These are phyloP conservation scores for Notamacropus eugenii DNA, from an alignment of 2,797 vertebrate species.

Conservation along the genomic window DNA sequence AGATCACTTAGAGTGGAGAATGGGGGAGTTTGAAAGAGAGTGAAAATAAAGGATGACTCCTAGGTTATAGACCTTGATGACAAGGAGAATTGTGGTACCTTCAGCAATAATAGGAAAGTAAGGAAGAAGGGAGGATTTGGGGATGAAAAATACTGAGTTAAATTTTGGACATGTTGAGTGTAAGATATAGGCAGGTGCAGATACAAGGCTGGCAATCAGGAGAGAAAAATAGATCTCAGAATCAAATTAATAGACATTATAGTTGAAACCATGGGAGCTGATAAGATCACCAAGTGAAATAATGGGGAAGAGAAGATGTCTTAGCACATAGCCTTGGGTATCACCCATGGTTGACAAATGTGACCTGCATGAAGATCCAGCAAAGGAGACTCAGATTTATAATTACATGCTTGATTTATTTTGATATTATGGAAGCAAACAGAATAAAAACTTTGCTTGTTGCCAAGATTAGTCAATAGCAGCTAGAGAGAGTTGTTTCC, in stretches of 20 bases:
- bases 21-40: not conserved
- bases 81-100: not conserved
- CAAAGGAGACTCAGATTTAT: constrained; percentile 27
- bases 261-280: not conserved
- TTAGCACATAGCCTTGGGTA: not conserved
- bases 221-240: not conserved
- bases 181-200: not conserved
- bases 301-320: not conserved
- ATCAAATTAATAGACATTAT: not conserved
- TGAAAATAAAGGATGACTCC: not conserved
- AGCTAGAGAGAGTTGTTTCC: not conserved
- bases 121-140: not conserved
- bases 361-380: not conserved
- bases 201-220: not conserved
- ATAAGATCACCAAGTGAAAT: not conserved
- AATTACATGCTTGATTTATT: constrained; percentile 63
- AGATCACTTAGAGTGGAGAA: not conserved
- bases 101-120: not conserved
- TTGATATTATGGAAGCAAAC: constrained; percentile 65
- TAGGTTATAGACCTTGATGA: not conserved
- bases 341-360: not conserved
- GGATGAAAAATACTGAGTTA: not conserved
- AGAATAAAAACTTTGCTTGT: constrained; percentile 68
- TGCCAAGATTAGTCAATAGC: constrained; percentile 66
- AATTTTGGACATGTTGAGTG: too few relatives aligned